A percentile compares a stretch with the other conserved stretches of the same genome.
Evolutionary conservation across 2,888 invertebrate species (phyloP).

Genomic region (Operophtera brumata): DNA sequence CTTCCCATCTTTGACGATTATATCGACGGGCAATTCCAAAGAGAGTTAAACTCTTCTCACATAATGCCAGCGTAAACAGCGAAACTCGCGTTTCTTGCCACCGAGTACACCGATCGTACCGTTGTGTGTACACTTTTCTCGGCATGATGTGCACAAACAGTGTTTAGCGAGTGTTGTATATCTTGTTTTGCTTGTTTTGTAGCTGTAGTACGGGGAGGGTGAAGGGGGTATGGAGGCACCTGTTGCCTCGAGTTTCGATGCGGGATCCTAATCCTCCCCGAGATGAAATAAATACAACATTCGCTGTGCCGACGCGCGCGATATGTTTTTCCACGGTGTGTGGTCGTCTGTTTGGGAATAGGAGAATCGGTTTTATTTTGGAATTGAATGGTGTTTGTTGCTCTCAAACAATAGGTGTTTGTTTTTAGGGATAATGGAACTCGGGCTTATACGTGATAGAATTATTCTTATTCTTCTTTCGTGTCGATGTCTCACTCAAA

Average conservation of each 20-base stretch:
- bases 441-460: neutral
- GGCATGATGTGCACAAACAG: conserved; percentile 57
- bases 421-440: neutral
- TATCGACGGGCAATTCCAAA: conserved; percentile 21
- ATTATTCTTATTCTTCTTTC: no score
- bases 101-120: conserved; percentile 9
- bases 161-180: conserved; percentile 57
- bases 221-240: conserved; percentile 49
- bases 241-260: conserved; percentile 67
- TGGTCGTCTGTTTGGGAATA: conserved; percentile 32
- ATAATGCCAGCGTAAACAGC: conserved; percentile 22
- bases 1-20: neutral
- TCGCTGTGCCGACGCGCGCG: conserved; percentile 46
- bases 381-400: conserved; percentile 18
- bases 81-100: conserved; percentile 8
- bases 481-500: no score
- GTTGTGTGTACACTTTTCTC: conserved; percentile 50
- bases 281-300: conserved; percentile 75
- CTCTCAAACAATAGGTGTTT: conserved; percentile 16
- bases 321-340: conserved; percentile 47
- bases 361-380: conserved; percentile 30
- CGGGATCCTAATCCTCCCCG: conserved; percentile 64
- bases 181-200: conserved; percentile 65
- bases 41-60: conserved; percentile 1
- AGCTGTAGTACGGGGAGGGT: conserved; percentile 27